Conservation (phyloP, 2,888 invertebrate genomes). For the Ashinkailepas kermadecensis region DNA sequence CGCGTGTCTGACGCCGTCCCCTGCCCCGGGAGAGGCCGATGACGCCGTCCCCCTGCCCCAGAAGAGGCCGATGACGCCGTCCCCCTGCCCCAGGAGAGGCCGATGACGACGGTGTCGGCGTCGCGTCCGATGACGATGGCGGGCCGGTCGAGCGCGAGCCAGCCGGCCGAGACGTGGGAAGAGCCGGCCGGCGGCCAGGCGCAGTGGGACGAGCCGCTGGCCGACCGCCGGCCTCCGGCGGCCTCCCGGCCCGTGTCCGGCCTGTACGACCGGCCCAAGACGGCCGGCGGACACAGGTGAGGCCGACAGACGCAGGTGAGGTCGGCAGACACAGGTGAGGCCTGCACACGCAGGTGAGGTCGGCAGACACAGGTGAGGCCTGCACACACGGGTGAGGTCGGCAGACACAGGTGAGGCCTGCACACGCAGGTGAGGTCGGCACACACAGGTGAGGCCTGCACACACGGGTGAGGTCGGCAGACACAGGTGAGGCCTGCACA, state of each 20-base stretch:
- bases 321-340: too few species aligned
- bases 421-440: too few species aligned
- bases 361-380: too few species aligned
- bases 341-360: too few species aligned
- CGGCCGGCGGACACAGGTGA: neutral
- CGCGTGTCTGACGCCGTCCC: too few species aligned
- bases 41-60: neutral
- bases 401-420: too few species aligned
- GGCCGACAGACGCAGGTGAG: neutral
- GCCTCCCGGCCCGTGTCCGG: neutral
- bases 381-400: too few species aligned
- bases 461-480: too few species aligned
- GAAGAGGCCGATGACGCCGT: neutral
- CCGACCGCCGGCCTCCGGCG: too few species aligned
- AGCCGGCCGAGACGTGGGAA: conserved; percentile 4
- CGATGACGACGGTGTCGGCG: neutral
- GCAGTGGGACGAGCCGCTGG: conserved; percentile 11
- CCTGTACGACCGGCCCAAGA: neutral
- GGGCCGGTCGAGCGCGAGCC: neutral
- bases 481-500: too few species aligned
- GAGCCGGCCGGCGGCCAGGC: neutral
- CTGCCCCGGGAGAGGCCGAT: too few species aligned
- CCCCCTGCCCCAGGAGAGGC: neutral
- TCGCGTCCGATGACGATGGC: neutral
- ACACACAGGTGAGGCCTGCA: too few species aligned